Evolutionary conservation across 2,113 vertebrate genomes (phyloP).

Genomic region (Mystacornis crossleyi): DNA sequence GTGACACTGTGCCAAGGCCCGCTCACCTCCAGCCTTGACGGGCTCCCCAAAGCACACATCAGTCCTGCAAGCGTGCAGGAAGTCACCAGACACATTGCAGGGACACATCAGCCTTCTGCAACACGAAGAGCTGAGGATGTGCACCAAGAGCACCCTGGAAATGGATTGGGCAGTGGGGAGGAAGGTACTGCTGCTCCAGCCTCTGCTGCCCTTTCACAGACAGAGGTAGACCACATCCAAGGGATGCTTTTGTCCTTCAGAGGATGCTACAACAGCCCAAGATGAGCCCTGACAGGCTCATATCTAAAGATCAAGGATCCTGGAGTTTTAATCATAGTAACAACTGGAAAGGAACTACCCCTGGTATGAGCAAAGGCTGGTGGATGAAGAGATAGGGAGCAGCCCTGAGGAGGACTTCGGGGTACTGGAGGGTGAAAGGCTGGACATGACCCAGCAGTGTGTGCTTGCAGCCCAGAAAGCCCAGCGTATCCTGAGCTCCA

Average conservation of each 20-base stretch:
- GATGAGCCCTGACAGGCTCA: not conserved
- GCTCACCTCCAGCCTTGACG: not conserved
- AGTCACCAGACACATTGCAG: rapidly evolving
- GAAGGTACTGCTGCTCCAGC: not conserved
- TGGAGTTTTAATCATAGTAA: not conserved
- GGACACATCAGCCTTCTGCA: not conserved
- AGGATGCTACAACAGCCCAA: not conserved
- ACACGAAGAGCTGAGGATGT: not conserved
- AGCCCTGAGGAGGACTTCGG: not conserved
- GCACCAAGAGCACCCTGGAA: not conserved
- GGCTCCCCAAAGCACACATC: not conserved
- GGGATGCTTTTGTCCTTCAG: not conserved
- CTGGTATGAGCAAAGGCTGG: not conserved
- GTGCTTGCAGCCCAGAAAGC: not conserved
- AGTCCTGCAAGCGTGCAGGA: not conserved
- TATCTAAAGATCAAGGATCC: not conserved
- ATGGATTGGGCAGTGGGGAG: no score
- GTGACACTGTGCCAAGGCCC: not conserved
- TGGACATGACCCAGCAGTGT: not conserved
- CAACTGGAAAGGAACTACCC: not conserved
- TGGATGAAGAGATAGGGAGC: not conserved
- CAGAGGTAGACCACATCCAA: not conserved
- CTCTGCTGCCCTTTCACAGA: not conserved
- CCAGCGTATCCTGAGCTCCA: not conserved
- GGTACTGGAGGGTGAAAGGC: not conserved